Percentiles rank a stretch among this genome's conserved stretches.
Conservation (phyloP, 2,113 vertebrate species). For the Sebastes fasciatus region DNA sequence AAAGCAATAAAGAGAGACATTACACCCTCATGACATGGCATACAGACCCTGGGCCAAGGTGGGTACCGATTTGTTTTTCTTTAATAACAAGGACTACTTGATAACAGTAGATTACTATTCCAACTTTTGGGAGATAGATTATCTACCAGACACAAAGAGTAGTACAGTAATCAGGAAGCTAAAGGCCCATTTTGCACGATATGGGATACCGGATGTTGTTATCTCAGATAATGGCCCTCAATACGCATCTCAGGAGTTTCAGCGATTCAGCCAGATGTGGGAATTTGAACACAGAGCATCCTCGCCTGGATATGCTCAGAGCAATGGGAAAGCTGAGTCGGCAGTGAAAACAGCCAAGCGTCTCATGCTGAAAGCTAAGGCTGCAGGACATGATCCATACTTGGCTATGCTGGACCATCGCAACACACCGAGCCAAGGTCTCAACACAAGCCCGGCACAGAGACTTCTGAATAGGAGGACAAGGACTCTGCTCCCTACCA, state of each 20-base stretch:
- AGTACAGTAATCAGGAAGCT: constrained; percentile 8
- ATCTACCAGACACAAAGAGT: too few relatives aligned
- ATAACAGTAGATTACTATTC: too few relatives aligned
- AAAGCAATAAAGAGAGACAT: constrained; percentile 5
- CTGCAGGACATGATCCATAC: background rate
- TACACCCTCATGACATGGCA: background rate
- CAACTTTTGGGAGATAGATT: too few relatives aligned
- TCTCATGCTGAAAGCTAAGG: background rate
- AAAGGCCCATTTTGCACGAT: background rate
- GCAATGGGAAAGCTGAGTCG: too few relatives aligned
- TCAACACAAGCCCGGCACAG: background rate
- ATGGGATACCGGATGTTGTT: background rate
- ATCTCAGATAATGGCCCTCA: too few relatives aligned
- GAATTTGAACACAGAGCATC: too few relatives aligned
- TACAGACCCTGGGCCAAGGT: constrained; percentile 1
- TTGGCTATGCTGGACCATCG: background rate
- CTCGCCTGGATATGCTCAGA: too few relatives aligned
- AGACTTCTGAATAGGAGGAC: background rate
- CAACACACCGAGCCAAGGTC: background rate
- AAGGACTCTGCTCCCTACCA: background rate
- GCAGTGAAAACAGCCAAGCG: background rate
- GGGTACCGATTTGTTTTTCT: constrained; percentile 9
- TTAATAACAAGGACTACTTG: background rate
- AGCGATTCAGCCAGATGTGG: too few relatives aligned
- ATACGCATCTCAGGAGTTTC: too few relatives aligned